Base-by-base conservation (phyloP, 2,797 vertebrate species). In the Aplochiton taeniatus region DNA sequence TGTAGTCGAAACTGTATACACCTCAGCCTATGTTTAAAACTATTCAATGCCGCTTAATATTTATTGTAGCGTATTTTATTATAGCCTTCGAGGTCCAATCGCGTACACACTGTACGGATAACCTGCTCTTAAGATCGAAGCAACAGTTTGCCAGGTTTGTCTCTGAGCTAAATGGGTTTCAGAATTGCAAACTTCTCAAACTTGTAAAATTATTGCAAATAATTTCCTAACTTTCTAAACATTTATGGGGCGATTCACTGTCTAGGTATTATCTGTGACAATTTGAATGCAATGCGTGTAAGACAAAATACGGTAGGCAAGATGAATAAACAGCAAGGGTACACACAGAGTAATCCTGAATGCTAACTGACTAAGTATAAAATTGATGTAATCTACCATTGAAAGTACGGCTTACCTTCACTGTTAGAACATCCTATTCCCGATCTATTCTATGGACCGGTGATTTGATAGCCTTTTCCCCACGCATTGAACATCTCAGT, bases 351-450 rank as follows among this genome's bases (percentile, higher is more conserved):
- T 53, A 53, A 53, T 53, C n/a, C 51, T 17, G 51, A 53, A 31
- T 31, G 31, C 31, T 31, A 31, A 31, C n/a, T 50, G 48, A 71
- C 78, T 81, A 83, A 80, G 70, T 58, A 75, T 52, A 51, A 50
- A 43, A 31, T 13, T 16, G 50, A 14, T 58, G 11, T 47, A 58
- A 69, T 65, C 61, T 59, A 16, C 12, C 19, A 44, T 42, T 9
- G 13, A 19, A 14, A 13, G 19, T 8, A 53, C 59, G 10, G 51
- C 76, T 87, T 85, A 89, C 89, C 88, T 84, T 72, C 74, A 68
- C 62, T 70, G 0, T 54, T 3, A 70, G 55, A 61, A 57, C 4
- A 45, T 51, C 8, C 48, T 67, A 11, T 68, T 7, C 71, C 72
- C 56, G 70, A 52, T 49, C 10, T 19, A 42, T 3, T 44, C 0